phyloP scores from a whole-genome alignment of 2,797 vertebrate species.

The Megalops cyprinoides region DNA sequence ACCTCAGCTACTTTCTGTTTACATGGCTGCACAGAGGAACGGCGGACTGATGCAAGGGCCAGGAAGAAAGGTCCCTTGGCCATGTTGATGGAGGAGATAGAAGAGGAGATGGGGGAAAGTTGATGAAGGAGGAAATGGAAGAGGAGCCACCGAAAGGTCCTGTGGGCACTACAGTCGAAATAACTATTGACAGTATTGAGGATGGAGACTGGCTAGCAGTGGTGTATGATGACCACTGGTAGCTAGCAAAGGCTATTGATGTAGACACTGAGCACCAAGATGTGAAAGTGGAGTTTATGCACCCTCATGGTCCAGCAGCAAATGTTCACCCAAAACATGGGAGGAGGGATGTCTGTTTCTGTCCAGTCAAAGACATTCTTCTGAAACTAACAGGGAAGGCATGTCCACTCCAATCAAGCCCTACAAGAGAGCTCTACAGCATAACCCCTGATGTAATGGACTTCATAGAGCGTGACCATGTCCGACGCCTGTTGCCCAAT shows the following conservation, averaged over 20 bases:
- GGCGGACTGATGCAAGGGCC: constrained; percentile 13
- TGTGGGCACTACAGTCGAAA: no score
- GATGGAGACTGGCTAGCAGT: constrained; percentile 37
- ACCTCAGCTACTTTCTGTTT: background rate
- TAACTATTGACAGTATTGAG: constrained; percentile 16
- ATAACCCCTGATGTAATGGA: constrained; percentile 40
- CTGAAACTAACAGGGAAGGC: constrained; percentile 16
- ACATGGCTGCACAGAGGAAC: constrained; percentile 17
- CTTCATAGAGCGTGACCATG: constrained; percentile 33
- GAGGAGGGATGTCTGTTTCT: constrained; percentile 29
- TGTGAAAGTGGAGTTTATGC: constrained; percentile 40
- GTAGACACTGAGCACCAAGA: constrained; percentile 33
- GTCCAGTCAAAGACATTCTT: constrained; percentile 25
- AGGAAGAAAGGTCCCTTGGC: constrained; percentile 17
- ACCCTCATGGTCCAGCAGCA: constrained; percentile 27
- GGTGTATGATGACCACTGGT: constrained; percentile 38
- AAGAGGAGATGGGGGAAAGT: no score
- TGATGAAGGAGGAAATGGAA: no score
- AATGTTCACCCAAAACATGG: constrained; percentile 32
- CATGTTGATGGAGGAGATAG: no score
- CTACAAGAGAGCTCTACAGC: constrained; percentile 18
- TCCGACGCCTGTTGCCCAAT: constrained; percentile 18
- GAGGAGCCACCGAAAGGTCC: no score
- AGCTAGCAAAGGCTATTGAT: constrained; percentile 38
- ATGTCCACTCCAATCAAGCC: constrained; percentile 21